Evolutionary conservation across 2,113 vertebrate genomes (phyloP), one percentile per base, ranked within the genome.

Genomic region (Hystrix cristata): DNA sequence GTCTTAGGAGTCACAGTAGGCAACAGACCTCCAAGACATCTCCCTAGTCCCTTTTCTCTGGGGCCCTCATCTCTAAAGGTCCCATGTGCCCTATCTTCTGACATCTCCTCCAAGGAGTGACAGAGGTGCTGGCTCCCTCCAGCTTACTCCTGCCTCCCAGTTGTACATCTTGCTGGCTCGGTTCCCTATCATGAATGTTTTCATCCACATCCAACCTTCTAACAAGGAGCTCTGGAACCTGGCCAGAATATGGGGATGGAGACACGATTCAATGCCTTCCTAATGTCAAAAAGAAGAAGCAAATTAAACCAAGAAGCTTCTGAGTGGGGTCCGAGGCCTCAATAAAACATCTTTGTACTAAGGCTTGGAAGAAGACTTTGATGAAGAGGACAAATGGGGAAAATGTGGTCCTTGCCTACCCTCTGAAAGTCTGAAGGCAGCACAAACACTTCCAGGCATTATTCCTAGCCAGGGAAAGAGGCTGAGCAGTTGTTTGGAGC

Each of bases 271-370:
- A 98, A 97, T 96, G 97, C 94, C 97, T 96, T 95, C 93, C 92
- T 88, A 92, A 89, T 88, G 96, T 98, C 98, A 97, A 97, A 83
- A 94, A 97, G 59, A 97, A 96, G 82, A 90, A 97, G 95, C 83
- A 85, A 96, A 97, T 96, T 53, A 89, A 97, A 95, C 67, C 87
- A 91, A 97, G 98, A 97, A 79, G 69, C 95, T 97, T 98, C 93
- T 96, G 98, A 98, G 94, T 92, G 90, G 34, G 82, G 10, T 97
- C 97, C 98, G 98, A 95, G 69, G 83, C 90, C 87, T 94, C 98
- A 96, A 96, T 98, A 97, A 98, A 97, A 96, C 95, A 91, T 98
- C 97, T 98, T 97, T 98, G 97, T 98, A 90, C 2, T 97, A 88
- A 82, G 95, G 90, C 80, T 97, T 97, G 94, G 84, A 98, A 91